These are phyloP conservation scores for Cyrtorhinus lividipennis DNA, from an alignment of 1,140 invertebrate species.

Conservation along the genomic window DNA sequence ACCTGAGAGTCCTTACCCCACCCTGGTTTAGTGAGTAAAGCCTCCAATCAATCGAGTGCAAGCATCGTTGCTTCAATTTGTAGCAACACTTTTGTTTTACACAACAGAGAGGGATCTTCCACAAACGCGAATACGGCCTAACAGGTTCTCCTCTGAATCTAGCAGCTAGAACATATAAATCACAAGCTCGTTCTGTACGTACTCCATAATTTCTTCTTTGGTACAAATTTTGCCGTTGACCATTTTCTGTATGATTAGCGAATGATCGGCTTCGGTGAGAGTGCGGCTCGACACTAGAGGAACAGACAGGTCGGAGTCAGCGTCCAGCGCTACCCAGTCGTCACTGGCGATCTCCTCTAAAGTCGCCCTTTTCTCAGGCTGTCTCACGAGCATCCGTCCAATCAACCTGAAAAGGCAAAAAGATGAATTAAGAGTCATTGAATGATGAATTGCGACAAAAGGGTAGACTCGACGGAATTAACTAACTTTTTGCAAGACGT, in stretches of 20 bases:
- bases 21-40: too few relatives aligned
- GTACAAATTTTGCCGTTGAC: slow-evolving; percentile 86
- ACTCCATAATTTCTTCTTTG: slow-evolving; percentile 86
- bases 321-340: slow-evolving; percentile 57
- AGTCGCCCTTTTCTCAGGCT: slow-evolving; percentile 77
- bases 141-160: too few relatives aligned
- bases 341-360: slow-evolving; percentile 80
- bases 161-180: too few relatives aligned
- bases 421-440: not conserved
- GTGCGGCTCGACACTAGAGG: slow-evolving; percentile 71
- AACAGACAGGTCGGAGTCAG: slow-evolving; percentile 34
- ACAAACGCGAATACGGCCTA: too few relatives aligned
- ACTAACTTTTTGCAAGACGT: slow-evolving; percentile 61
- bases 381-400: slow-evolving; percentile 76
- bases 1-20: too few relatives aligned
- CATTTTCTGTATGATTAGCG: slow-evolving; percentile 88
- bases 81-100: too few relatives aligned
- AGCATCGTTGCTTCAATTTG: too few relatives aligned
- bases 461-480: not conserved
- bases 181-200: too few relatives aligned
- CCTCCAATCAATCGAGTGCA: too few relatives aligned
- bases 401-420: slow-evolving; percentile 52
- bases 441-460: not conserved
- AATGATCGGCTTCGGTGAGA: slow-evolving; percentile 81
- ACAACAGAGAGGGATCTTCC: too few relatives aligned